Conservation (phyloP, 2,113 vertebrate species). For the Daubentonia madagascariensis region DNA sequence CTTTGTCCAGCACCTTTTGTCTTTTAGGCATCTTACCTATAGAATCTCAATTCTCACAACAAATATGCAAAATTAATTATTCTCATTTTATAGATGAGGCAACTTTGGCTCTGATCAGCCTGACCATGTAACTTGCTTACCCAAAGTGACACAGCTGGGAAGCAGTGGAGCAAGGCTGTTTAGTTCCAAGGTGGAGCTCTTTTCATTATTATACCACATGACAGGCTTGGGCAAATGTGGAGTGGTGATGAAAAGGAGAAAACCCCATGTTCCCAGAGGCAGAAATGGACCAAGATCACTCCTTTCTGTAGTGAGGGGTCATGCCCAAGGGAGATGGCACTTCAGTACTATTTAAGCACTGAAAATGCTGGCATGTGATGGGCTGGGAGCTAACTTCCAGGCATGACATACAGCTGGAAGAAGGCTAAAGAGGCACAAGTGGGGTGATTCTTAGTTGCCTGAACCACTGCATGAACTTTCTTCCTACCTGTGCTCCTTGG, state of each 20-base stretch:
- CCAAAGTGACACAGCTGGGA: background rate
- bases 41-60: background rate
- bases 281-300: conserved; percentile 4
- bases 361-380: background rate
- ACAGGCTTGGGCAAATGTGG: background rate
- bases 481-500: background rate
- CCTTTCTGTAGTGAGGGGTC: background rate
- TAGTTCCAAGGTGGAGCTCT: background rate
- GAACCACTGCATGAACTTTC: background rate
- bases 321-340: background rate
- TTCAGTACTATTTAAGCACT: background rate
- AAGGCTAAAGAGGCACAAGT: background rate
- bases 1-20: background rate
- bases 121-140: background rate
- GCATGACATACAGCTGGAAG: background rate
- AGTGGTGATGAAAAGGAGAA: background rate
- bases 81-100: background rate
- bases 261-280: background rate
- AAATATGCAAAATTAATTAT: background rate
- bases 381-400: background rate
- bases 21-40: background rate
- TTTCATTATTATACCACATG: background rate
- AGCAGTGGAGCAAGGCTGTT: background rate
- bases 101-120: background rate
- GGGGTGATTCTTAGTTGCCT: background rate